A percentile compares a stretch with the other conserved stretches of the same genome.
These are phyloP conservation scores for Laticauda colubrina DNA, from an alignment of 2,113 vertebrate genomes.

Conservation along the genomic window DNA sequence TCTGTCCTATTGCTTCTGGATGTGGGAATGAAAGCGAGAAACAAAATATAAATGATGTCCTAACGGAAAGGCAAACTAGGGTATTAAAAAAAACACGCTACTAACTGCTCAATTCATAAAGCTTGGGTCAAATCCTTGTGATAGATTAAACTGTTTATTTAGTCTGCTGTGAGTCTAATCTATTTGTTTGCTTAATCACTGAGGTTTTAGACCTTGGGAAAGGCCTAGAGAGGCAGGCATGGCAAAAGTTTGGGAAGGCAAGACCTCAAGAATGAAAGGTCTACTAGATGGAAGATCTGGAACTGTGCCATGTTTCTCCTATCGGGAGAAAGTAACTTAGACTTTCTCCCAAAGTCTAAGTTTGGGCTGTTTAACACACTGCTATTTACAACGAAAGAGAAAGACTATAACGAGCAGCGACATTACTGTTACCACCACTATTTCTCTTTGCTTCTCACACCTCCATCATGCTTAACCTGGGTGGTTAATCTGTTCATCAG, in stretches of 20 bases:
- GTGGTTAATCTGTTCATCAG: not conserved
- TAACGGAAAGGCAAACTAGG: not conserved
- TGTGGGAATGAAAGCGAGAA: slow-evolving; percentile 33
- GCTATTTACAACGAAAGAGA: not conserved
- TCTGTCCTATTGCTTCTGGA: slow-evolving; percentile 45
- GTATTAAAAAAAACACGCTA: slow-evolving; percentile 1
- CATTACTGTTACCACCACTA: not conserved
- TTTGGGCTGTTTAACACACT: not conserved
- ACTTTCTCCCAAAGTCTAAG: not conserved
- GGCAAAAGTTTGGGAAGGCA: not conserved
- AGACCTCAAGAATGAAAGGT: not conserved
- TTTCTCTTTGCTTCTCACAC: not conserved
- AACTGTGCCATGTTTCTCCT: not conserved
- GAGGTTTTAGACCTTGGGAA: not conserved
- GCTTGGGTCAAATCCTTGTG: not conserved
- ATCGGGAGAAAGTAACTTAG: not conserved
- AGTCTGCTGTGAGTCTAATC: not conserved
- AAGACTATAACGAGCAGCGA: not conserved
- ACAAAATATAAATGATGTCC: slow-evolving; percentile 8
- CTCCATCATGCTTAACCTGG: not conserved
- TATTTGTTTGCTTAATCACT: not conserved
- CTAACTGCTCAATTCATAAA: not conserved
- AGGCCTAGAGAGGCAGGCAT: not conserved
- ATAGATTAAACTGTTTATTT: not conserved
- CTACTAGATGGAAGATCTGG: not conserved